Base-by-base conservation (phyloP, 2,888 invertebrate genomes). In the Conops quadrifasciatus region DNA sequence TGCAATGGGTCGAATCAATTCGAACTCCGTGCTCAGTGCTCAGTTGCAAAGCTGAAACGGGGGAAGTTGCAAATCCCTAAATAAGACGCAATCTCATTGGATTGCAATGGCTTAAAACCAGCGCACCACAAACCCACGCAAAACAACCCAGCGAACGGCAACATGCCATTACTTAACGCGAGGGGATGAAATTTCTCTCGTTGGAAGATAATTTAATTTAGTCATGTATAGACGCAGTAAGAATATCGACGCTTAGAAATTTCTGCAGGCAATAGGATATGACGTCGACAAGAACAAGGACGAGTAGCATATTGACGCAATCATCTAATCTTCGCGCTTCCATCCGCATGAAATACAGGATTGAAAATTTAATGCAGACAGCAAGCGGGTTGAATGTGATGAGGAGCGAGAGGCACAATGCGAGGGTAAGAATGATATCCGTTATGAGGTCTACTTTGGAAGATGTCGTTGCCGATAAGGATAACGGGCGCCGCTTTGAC, bases 271-370 rank as follows among this genome's bases (percentile, higher is more conserved):
- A 36, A 36, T 19, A 49, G 28, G 66, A 51, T 51, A 49, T 9
- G 45, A 56, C 30, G 47, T 28, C 51, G 65, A 15, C 16, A 36
- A 19, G 58, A 43, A 21, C 26, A 67, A 43, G 74, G 72, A 76
- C 75, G 74, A 67, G n/a, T 73, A 84, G 80, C 84, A 84, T 84
- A 84, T 84, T 83, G 84, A 81, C 78, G 84, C 85, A 84, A 84
- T 84, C 84, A 84, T 80, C 83, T 85, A 85, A 84, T 85, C 84
- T 84, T 84, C 83, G 84, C 84, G 84, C 84, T 84, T 80, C 78
- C 77, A 73, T 76, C 74, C 71, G 71, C 73, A 75, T 74, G 72
- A 71, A 75, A 67, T 72, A 68, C 72, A 73, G 72, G 72, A 71
- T 65, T 71, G 74, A 58, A 63, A 36, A 72, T 49, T 60, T 28